These are phyloP conservation scores for Rhabdophis nuchalis DNA, from an alignment of 2,797 vertebrate genomes.

Conservation along the genomic window DNA sequence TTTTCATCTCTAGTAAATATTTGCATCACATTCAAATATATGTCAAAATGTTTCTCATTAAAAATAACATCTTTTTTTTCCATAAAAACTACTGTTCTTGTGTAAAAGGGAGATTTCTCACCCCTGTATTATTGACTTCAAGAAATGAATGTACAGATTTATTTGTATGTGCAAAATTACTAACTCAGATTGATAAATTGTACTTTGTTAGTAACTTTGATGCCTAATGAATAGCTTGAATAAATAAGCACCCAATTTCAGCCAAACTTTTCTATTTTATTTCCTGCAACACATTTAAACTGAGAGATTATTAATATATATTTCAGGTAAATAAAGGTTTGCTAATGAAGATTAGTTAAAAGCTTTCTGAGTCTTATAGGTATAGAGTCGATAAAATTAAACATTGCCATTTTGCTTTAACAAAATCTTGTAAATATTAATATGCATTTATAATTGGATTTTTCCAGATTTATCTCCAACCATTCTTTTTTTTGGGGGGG, in stretches of 20 bases:
- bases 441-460: slow-evolving; percentile 78
- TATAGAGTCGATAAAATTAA: slow-evolving; percentile 75
- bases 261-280: neutral
- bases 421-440: slow-evolving; percentile 71
- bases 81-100: neutral
- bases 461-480: slow-evolving; percentile 69
- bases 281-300: neutral
- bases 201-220: neutral
- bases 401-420: slow-evolving; percentile 67
- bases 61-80: neutral
- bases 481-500: slow-evolving; percentile 53
- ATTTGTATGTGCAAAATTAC: neutral
- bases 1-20: neutral
- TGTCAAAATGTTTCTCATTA: neutral
- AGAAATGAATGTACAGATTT: neutral
- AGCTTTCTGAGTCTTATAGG: slow-evolving; percentile 62
- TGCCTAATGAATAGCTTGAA: neutral
- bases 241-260: neutral
- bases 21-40: neutral
- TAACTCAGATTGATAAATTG: neutral
- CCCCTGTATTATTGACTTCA: neutral
- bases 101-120: neutral
- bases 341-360: slow-evolving; percentile 66
- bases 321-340: slow-evolving; percentile 36
- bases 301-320: slow-evolving; percentile 13